phyloP scores from a whole-genome alignment of 2,113 vertebrate species.

The Siniperca knerii region DNA sequence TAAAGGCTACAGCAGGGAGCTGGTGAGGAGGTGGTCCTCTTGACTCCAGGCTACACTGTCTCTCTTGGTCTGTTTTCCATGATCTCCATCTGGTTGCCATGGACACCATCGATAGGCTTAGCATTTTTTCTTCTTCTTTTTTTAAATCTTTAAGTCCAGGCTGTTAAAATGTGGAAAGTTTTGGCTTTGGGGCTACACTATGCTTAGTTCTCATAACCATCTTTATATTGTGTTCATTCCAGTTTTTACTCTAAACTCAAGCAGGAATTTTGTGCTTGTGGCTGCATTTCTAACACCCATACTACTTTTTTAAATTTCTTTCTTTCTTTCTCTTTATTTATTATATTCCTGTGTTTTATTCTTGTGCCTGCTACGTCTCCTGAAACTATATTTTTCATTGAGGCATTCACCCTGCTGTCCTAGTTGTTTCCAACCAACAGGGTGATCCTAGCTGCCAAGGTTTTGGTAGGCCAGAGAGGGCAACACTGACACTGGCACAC shows the following conservation, averaged over 20 bases:
- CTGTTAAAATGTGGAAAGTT: slow-evolving; percentile 59
- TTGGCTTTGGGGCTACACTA: slow-evolving; percentile 57
- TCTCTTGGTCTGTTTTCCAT: slow-evolving; percentile 49
- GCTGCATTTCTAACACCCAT: slow-evolving; percentile 60
- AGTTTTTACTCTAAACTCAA: slow-evolving; percentile 46
- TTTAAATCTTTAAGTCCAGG: slow-evolving; percentile 41
- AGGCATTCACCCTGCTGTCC: slow-evolving; percentile 68
- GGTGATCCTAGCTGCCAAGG: slow-evolving; percentile 74
- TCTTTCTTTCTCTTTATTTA: slow-evolving; percentile 59
- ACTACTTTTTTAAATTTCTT: slow-evolving; percentile 33
- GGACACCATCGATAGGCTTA: slow-evolving; percentile 61
- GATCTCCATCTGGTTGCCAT: slow-evolving; percentile 70
- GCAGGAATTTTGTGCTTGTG: slow-evolving; percentile 64
- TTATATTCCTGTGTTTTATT: slow-evolving; percentile 57
- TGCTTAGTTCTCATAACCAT: slow-evolving; percentile 45
- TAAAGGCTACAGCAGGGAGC: slow-evolving; percentile 66
- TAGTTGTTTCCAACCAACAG: slow-evolving; percentile 74
- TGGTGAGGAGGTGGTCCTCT: slow-evolving; percentile 69
- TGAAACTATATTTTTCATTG: slow-evolving; percentile 61
- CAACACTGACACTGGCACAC: slow-evolving; percentile 81
- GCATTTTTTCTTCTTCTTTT: neutral
- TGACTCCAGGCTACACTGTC: slow-evolving; percentile 69
- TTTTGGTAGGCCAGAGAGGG: slow-evolving; percentile 78
- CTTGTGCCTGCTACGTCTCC: slow-evolving; percentile 56
- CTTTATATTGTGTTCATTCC: slow-evolving; percentile 54